These are phyloP conservation scores for Stomatorhinus ivindoensis DNA, from an alignment of 2,113 vertebrate genomes.

Conservation along the genomic window DNA sequence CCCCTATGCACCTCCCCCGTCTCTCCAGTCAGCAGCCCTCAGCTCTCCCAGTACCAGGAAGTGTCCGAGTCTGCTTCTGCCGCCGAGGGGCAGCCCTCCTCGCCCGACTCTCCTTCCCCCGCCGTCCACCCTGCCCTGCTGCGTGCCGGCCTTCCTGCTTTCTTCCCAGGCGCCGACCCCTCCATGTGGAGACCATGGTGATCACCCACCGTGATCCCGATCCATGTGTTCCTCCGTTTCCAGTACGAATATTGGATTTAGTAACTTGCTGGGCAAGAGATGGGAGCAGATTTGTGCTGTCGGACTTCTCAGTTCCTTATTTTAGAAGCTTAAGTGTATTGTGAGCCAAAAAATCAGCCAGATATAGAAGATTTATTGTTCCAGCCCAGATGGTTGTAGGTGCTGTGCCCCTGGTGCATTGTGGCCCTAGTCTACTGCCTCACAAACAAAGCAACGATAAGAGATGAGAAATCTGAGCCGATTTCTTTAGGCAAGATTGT, in stretches of 20 bases:
- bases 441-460: background rate
- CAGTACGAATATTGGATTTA: background rate
- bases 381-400: background rate
- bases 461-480: background rate
- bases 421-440: background rate
- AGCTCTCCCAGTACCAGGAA: slow-evolving; percentile 16
- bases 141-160: slow-evolving; percentile 27
- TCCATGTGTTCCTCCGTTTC: slow-evolving; percentile 12
- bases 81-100: slow-evolving; percentile 3
- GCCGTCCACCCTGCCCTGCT: slow-evolving; percentile 8
- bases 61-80: slow-evolving; percentile 9
- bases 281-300: background rate
- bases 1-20: background rate
- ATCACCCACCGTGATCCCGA: background rate
- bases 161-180: slow-evolving; percentile 35
- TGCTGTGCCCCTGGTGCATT: background rate
- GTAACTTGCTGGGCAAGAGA: background rate
- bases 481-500: background rate
- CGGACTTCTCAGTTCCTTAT: background rate
- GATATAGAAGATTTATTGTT: background rate
- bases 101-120: slow-evolving; percentile 24
- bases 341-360: background rate
- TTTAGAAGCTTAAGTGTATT: background rate
- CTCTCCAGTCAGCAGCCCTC: slow-evolving; percentile 26
- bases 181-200: slow-evolving; percentile 54